A percentile compares a stretch with the other conserved stretches of the same genome.
phyloP scores from a whole-genome alignment of 2,797 vertebrate species.

The Parotocinclus haroldoi region DNA sequence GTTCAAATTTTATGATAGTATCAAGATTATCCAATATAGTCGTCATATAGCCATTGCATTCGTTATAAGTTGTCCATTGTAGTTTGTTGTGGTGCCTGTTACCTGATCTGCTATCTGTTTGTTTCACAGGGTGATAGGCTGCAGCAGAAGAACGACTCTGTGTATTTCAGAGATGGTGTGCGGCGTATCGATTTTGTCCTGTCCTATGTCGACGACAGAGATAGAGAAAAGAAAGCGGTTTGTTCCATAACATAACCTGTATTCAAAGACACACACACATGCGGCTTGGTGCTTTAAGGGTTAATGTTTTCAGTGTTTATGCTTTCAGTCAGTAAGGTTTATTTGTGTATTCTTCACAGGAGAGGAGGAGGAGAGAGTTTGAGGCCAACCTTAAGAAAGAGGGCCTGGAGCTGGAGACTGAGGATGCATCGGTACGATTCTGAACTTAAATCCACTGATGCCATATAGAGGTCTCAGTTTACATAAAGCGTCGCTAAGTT shows the following conservation, averaged over 20 bases:
- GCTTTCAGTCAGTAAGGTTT: not conserved
- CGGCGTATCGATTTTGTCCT: conserved; percentile 76
- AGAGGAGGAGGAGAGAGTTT: conserved; percentile 91
- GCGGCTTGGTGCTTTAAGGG: not conserved
- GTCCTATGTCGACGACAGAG: conserved; percentile 74
- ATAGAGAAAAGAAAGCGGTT: conserved; percentile 73
- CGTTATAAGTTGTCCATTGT: too few species aligned
- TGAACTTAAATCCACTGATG: conserved; percentile 8
- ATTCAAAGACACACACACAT: not conserved
- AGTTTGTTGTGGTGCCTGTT: not conserved
- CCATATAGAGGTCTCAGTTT: conserved; percentile 58
- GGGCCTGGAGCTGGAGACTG: conserved; percentile 87
- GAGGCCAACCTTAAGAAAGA: conserved; percentile 82
- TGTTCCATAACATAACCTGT: not conserved
- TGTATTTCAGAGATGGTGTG: conserved; percentile 74
- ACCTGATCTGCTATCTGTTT: conserved; percentile 1
- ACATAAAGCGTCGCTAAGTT: too few species aligned
- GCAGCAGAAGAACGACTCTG: conserved; percentile 66
- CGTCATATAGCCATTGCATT: too few species aligned
- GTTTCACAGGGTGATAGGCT: conserved; percentile 67
- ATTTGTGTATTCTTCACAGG: conserved; percentile 13
- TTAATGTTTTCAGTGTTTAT: not conserved
- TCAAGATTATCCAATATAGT: too few species aligned
- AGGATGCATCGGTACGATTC: conserved; percentile 83
- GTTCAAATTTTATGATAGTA: too few species aligned